Percentiles rank a stretch among this genome's conserved stretches.
Conservation (phyloP, 2,797 vertebrate species). For the Crenichthys baileyi region DNA sequence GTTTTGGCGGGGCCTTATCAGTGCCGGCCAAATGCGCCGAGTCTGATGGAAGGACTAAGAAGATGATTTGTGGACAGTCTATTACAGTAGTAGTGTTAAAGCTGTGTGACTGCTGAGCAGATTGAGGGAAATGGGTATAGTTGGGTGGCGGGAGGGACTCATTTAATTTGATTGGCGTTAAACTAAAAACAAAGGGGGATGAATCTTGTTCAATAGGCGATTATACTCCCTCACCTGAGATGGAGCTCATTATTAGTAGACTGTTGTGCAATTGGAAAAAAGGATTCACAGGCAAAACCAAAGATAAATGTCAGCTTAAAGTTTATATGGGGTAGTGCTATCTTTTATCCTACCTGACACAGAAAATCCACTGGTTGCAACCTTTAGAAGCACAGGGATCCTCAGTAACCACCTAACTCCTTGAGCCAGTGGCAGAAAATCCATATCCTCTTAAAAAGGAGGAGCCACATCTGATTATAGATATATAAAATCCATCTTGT, state of each 20-base stretch:
- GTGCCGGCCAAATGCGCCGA: conserved; percentile 63
- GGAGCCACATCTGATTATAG: conserved; percentile 82
- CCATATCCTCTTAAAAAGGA: conserved; percentile 79
- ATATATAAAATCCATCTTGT: conserved; percentile 84
- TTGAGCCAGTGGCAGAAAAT: conserved; percentile 81
- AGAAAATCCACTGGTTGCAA: conserved; percentile 70
- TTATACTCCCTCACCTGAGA: conserved; percentile 16
- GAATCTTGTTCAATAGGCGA: conserved; percentile 17
- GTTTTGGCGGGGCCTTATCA: conserved; percentile 72
- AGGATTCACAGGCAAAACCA: conserved; percentile 24
- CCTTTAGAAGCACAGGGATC: conserved; percentile 57
- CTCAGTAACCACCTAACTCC: conserved; percentile 55
- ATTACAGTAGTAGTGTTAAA: conserved; percentile 50
- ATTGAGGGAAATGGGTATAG: conserved; percentile 22
- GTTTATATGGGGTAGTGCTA: conserved; percentile 59
- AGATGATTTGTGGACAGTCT: conserved; percentile 69
- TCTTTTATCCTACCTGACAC: conserved; percentile 59
- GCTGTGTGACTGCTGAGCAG: conserved; percentile 45
- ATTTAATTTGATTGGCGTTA: conserved; percentile 35
- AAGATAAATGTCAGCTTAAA: conserved; percentile 64
- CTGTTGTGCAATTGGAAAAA: conserved; percentile 41
- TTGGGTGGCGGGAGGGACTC: background rate
- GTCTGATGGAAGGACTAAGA: conserved; percentile 63
- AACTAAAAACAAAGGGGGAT: conserved; percentile 31
- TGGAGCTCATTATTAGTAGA: conserved; percentile 36